Base-by-base conservation (phyloP, 2,797 vertebrate genomes). In the Centropyge bicolor region DNA sequence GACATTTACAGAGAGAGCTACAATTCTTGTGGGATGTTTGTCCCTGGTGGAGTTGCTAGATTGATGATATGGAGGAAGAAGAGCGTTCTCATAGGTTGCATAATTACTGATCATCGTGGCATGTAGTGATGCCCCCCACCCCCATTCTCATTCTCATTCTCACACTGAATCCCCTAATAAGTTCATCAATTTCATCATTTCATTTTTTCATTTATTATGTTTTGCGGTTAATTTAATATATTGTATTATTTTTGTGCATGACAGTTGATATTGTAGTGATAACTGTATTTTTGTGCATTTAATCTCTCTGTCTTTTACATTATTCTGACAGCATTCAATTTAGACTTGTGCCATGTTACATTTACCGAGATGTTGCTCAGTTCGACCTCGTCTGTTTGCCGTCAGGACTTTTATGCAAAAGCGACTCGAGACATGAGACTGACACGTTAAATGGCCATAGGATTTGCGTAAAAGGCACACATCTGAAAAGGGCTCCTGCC, bases 171-270 rank as follows among this genome's bases (percentile, higher is more conserved):
- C 24, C 36, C 24, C 12, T 51, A 31, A 67, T 19, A 46, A 51
- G 49, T 59, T 19, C 1, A 70, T 70, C 49, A 45, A 45, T 35
- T 64, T 57, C 14, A 57, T 77, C 51, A 49, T 63, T 31, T 31
- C 27, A 31, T 31, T 31, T 31, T 31, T 31, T 31, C 27, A 31
- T 4, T 65, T 48, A 22, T 3, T 13, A 17, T 66, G 62, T 13
- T 59, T 59, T 56, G 43, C 41, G 41, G 27, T 48, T 49, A n/a
- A 38, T 59, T 31, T 16, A 60, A 41, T 20, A 8, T 20, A 22
- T 38, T 38, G 27, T 31, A 31, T 51, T 12, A 17, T 10, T 52
- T 60, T 40, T 41, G 19, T 40, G 57, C 11, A 22, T 22, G 12
- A n/a, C 35, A 12, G 4, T 6, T 59, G 36, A 66, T 19, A 20